Conservation (phyloP, 1,140 invertebrate species). For the Panonychus citri region DNA sequence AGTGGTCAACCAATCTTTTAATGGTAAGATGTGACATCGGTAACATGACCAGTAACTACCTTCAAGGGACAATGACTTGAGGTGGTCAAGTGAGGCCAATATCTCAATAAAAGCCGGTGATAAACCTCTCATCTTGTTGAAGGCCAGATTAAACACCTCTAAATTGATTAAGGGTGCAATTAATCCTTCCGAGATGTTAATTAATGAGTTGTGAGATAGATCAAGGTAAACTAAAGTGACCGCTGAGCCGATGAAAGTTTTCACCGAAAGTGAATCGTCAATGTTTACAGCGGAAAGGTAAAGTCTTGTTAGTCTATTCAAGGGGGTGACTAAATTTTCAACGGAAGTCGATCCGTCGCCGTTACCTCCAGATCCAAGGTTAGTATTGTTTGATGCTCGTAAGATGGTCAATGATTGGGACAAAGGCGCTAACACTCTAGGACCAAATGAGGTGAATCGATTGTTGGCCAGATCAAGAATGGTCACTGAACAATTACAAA, state of each 20-base stretch:
- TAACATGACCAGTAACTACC: constrained; percentile 42
- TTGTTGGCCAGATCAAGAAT: constrained; percentile 45
- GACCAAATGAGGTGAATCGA: constrained; percentile 37
- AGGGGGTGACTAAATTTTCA: not conserved
- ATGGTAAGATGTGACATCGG: constrained; percentile 27
- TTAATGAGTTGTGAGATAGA: constrained; percentile 26
- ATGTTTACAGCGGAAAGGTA: not conserved
- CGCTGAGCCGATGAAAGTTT: not conserved
- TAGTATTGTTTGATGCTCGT: constrained; percentile 23
- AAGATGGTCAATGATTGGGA: constrained; percentile 34
- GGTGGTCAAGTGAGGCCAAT: not conserved
- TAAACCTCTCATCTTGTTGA: constrained; percentile 4
- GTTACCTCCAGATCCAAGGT: no score
- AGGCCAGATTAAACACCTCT: constrained; percentile 3
- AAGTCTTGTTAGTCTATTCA: not conserved
- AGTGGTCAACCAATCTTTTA: constrained; percentile 19
- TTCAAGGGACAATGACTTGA: constrained; percentile 21
- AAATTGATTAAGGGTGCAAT: constrained; percentile 25
- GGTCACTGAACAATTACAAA: constrained; percentile 36
- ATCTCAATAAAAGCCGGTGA: not conserved
- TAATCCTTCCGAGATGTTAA: constrained; percentile 28
- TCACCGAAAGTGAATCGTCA: not conserved
- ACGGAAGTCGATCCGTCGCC: not conserved
- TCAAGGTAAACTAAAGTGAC: constrained; percentile 13
- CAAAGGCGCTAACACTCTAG: constrained; percentile 32